Conservation (phyloP, 2,113 vertebrate genomes). For the Dipodomys merriami region DNA sequence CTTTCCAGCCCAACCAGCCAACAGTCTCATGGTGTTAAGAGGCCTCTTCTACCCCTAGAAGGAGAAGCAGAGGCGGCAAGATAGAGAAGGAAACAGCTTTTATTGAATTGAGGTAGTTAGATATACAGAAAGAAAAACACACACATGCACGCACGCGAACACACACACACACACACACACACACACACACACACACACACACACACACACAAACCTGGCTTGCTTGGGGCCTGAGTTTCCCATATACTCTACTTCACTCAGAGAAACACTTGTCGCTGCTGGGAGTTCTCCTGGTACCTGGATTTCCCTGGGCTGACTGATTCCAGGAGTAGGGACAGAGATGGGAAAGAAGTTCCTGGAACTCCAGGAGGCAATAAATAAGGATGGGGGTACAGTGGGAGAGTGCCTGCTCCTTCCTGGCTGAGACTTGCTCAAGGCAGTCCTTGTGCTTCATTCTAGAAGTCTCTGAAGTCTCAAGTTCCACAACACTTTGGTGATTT, state of each 20-base stretch:
- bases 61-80: constrained; percentile 39
- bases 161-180: no score
- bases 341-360: constrained; percentile 5
- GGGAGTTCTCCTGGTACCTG: background rate
- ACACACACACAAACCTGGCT: background rate
- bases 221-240: constrained; percentile 50
- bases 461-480: constrained; percentile 49
- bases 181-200: no score
- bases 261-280: background rate
- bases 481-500: constrained; percentile 56
- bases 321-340: background rate
- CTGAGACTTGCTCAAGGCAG: constrained; percentile 40
- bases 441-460: constrained; percentile 34
- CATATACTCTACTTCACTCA: constrained; percentile 1
- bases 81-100: constrained; percentile 78
- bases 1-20: background rate
- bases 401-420: constrained; percentile 56
- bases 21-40: background rate
- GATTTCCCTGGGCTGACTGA: background rate
- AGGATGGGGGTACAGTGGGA: constrained; percentile 20
- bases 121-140: constrained; percentile 73
- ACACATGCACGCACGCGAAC: no score
- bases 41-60: background rate
- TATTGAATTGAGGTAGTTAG: constrained; percentile 87
- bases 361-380: constrained; percentile 79